A percentile compares a stretch with the other conserved stretches of the same genome.
These are phyloP conservation scores for Lepidurus arcticus DNA, from an alignment of 1,140 invertebrate genomes.

Conservation along the genomic window DNA sequence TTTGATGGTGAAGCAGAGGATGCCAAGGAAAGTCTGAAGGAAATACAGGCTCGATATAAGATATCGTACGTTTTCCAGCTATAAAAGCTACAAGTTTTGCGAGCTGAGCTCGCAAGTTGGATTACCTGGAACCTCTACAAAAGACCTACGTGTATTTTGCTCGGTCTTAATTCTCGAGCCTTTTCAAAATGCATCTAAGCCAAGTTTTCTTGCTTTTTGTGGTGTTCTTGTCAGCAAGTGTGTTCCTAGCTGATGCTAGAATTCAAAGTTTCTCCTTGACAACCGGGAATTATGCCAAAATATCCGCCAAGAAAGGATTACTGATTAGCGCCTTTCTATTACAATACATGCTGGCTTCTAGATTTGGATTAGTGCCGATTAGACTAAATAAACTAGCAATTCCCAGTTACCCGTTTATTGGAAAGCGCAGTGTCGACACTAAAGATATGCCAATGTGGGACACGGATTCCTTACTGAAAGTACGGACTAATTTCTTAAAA, in stretches of 20 bases:
- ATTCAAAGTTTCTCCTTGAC: background rate
- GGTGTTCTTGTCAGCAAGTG: background rate
- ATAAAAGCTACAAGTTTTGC: background rate
- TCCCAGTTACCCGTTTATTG: background rate
- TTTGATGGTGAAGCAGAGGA: background rate
- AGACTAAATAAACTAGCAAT: background rate
- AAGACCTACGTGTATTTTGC: background rate
- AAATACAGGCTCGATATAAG: background rate
- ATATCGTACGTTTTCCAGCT: background rate
- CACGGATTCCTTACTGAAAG: background rate
- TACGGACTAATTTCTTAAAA: background rate
- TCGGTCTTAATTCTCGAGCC: background rate
- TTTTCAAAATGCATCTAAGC: background rate
- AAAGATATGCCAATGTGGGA: background rate
- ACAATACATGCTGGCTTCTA: background rate
- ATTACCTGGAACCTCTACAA: background rate
- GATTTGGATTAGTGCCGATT: background rate
- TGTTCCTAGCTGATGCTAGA: constrained; percentile 1
- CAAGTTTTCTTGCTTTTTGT: background rate
- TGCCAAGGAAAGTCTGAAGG: background rate
- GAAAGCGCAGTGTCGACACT: background rate
- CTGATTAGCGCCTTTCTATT: background rate
- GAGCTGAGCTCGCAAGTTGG: background rate
- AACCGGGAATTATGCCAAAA: background rate
- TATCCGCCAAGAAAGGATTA: background rate